Base-by-base conservation (phyloP, 2,888 invertebrate species). In the Adelognathus sp. region DNA sequence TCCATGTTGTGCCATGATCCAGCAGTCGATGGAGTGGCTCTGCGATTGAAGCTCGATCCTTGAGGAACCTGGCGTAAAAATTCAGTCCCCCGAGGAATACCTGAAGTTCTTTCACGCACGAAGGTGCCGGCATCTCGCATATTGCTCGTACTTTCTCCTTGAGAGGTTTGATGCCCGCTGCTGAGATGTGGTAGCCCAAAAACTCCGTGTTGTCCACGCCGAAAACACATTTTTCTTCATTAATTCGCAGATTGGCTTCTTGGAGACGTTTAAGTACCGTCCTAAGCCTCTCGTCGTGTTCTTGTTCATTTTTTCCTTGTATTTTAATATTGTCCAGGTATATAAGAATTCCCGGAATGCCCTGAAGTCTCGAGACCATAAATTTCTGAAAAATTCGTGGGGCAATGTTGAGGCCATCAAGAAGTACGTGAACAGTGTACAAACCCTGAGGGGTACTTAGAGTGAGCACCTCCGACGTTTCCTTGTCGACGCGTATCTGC, bases 401-500 rank as follows among this genome's bases (percentile, higher is more conserved):
- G 0, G 52, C 52, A 11, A 52, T 52, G 3, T 52, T 52, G 27
- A 52, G 52, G 16, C 76, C 76, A 9, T 69, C 64, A n/a, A 60
- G 58, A 16, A 76, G 60, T 39, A 61, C 56, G 60, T 46, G 41
- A 11, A 74, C 74, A 11, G 39, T 56, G 21, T 33, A 74, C 29
- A 66, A 24, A n/a, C 66, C 80, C 52, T 54, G 39, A n/a, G 69
- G 81, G 27, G 82, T 84, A 56, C 76, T 82, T 16, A 84, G 46
- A 7, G 81, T 82, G 14, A 78, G 69, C 11, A 82, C 29, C 60
- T 82, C 64, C 52, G 76, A 64, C 18, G 82, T 80, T 33, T 75
- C 70, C 52, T 84, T 76, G 52, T 81, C 78, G 24, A 84, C 74
- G 27, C 70, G 70, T n/a, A 84, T 41, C 66, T 84, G 83, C 44